phyloP scores from a whole-genome alignment of 92 coral and sea anemone genomes.

The Micromussa lordhowensis region DNA sequence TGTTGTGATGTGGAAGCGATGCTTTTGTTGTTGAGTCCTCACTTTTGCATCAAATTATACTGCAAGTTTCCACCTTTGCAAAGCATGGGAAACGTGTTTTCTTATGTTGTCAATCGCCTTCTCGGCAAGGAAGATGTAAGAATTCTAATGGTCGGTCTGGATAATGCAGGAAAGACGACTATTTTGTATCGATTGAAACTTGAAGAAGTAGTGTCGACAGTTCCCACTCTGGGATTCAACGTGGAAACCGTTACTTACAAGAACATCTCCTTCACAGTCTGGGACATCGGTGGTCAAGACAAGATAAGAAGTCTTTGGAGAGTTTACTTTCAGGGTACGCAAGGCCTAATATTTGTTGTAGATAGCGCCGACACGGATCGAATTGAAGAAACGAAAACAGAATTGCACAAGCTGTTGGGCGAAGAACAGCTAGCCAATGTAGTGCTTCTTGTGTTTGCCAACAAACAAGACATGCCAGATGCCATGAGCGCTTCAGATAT shows the following conservation, averaged over 20 bases:
- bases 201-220: conserved; percentile 89
- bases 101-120: conserved; percentile 82
- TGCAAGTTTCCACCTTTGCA: neutral
- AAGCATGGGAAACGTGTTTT: conserved; percentile 81
- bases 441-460: conserved; percentile 89
- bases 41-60: conserved; percentile 20
- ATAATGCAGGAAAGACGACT: conserved; percentile 98
- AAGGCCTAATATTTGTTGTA: conserved; percentile 91
- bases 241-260: conserved; percentile 95
- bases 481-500: conserved; percentile 92
- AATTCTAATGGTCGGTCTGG: conserved; percentile 96
- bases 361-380: conserved; percentile 95
- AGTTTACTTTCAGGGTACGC: conserved; percentile 92
- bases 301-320: conserved; percentile 96
- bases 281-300: conserved; percentile 99
- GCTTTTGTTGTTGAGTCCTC: neutral
- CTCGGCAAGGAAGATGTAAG: conserved; percentile 95
- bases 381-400: conserved; percentile 80
- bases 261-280: conserved; percentile 94
- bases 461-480: conserved; percentile 92
- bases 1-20: conserved; percentile 21
- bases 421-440: conserved; percentile 88
- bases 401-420: conserved; percentile 78
- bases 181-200: conserved; percentile 91
- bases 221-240: conserved; percentile 96